phyloP scores from a whole-genome alignment of 2,113 vertebrate species.

The Gorsachius goisagi region DNA sequence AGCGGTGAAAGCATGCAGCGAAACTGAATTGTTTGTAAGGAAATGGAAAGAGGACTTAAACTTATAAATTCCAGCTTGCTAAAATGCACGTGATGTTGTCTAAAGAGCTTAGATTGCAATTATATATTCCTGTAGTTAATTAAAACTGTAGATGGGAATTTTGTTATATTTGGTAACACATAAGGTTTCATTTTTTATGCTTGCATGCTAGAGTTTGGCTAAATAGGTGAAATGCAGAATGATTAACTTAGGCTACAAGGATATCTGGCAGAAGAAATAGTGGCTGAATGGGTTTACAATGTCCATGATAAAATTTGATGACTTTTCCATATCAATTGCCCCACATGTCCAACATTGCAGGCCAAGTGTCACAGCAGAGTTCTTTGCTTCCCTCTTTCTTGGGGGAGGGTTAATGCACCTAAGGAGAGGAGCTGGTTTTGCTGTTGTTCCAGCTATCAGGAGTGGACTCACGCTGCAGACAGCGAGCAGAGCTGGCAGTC shows the following conservation, averaged over 20 bases:
- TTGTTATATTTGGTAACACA: background rate
- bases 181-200: background rate
- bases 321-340: background rate
- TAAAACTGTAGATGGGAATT: background rate
- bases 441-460: background rate
- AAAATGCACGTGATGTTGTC: background rate
- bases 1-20: background rate
- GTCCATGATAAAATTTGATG: background rate
- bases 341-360: accelerated
- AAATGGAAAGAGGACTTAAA: background rate
- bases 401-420: background rate
- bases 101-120: background rate
- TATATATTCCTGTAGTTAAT: background rate
- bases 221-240: background rate
- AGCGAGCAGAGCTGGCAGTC: background rate
- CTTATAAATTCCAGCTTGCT: background rate
- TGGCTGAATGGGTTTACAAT: background rate
- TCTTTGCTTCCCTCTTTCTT: background rate
- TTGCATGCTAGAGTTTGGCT: background rate
- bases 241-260: background rate
- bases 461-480: background rate
- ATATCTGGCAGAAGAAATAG: background rate
- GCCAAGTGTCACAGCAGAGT: background rate
- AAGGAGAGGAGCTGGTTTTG: accelerated
- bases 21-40: background rate